Percentiles rank a stretch among this genome's conserved stretches.
Evolutionary conservation across 2,888 invertebrate genomes (phyloP).

Genomic region (Frankliniella fusca): DNA sequence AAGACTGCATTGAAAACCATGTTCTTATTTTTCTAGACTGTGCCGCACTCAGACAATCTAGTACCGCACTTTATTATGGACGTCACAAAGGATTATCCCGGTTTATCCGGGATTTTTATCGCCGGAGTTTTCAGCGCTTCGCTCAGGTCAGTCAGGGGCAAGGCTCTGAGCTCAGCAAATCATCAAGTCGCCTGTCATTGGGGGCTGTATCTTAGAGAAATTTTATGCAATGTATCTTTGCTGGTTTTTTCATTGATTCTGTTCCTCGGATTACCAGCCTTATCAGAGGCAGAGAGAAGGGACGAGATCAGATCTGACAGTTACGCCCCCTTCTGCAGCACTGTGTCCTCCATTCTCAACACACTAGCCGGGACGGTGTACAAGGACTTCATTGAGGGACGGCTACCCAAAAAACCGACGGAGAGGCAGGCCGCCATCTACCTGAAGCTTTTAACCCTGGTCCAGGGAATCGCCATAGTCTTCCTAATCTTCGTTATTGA

Average conservation of each 20-base stretch:
- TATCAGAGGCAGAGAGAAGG: no score
- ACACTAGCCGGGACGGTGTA: conserved; percentile 76
- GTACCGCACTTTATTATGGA: conserved; percentile 81
- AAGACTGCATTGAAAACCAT: neutral
- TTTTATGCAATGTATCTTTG: no score
- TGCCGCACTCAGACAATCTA: conserved; percentile 61
- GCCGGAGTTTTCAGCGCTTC: conserved; percentile 87
- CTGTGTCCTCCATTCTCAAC: conserved; percentile 74
- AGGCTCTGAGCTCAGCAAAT: neutral
- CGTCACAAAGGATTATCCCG: conserved; percentile 65
- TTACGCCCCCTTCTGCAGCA: conserved; percentile 50
- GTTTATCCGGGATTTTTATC: conserved; percentile 79
- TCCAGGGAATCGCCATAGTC: conserved; percentile 62
- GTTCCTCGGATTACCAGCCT: no score
- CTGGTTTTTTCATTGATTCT: no score
- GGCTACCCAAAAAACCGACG: conserved; percentile 58
- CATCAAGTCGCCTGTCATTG: neutral
- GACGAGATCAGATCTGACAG: no score
- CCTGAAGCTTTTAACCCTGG: conserved; percentile 66
- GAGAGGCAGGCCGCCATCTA: conserved; percentile 62
- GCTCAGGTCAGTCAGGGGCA: conserved; percentile 61
- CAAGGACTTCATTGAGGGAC: conserved; percentile 71
- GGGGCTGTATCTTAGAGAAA: neutral
- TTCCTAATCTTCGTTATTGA: conserved; percentile 66
- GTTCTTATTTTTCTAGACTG: neutral